Evolutionary conservation across 2,113 vertebrate genomes (phyloP).

Genomic region (Hyla sarda): DNA sequence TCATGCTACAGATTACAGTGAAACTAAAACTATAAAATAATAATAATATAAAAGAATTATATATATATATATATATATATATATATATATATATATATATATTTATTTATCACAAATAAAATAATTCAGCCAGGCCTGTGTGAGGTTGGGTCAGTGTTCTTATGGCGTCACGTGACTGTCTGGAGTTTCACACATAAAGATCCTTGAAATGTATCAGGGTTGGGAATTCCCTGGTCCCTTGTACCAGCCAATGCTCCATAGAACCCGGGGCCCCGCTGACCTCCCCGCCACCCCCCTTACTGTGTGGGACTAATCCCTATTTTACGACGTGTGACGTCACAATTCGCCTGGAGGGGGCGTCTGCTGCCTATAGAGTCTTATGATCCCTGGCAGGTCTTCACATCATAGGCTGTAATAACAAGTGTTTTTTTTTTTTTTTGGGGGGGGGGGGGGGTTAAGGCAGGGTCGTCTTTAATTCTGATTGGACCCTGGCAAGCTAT

Average conservation of each 20-base stretch:
- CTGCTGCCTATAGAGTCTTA: conserved; percentile 40
- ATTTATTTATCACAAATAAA: too few relatives aligned
- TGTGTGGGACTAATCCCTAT: not conserved
- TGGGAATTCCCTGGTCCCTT: not conserved
- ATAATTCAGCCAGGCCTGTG: too few relatives aligned
- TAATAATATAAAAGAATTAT: not conserved
- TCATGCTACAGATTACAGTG: not conserved
- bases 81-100: not conserved
- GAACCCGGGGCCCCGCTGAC: not conserved
- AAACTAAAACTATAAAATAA: too few relatives aligned
- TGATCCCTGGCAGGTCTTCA: conserved; percentile 43
- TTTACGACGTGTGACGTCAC: conserved; percentile 43
- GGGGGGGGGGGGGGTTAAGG: not conserved
- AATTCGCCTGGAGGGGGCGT: conserved; percentile 33
- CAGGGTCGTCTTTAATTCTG: too few relatives aligned
- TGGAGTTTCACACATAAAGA: not conserved
- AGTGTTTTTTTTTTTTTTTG: too few relatives aligned
- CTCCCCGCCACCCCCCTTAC: too few relatives aligned
- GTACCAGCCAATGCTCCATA: too few relatives aligned
- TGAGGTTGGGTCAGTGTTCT: not conserved
- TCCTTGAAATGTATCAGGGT: not conserved
- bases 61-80: not conserved
- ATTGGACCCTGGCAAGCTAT: too few relatives aligned
- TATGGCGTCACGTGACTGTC: not conserved
- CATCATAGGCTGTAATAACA: conserved; percentile 37